Evolutionary conservation across 2,888 invertebrate species (phyloP), one percentile per base, ranked within the genome.

Genomic region (Scaptomyza tumidula): DNA sequence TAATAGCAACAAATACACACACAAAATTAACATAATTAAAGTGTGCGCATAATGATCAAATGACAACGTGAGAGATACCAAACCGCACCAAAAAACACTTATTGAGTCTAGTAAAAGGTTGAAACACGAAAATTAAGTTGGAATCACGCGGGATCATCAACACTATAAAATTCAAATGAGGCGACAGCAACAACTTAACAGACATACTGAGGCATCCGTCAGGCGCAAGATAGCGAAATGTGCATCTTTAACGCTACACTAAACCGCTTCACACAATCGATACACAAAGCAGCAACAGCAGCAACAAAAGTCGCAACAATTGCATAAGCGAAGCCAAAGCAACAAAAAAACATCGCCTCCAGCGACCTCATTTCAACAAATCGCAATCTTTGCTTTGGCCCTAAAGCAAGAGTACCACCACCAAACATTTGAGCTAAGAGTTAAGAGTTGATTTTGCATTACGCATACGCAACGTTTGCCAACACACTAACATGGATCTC

Each of bases 11-110:
- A 75, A 75, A 67, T 41, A 46, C 50, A 33, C 9, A 29, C 6
- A 63, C 35, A 63, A 71, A 66, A 80, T 88, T 82, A 82, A 54
- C 84, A 85, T 85, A 85, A 85, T 87, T 80, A 79, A 73, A 80
- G 59, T 64, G 73, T 74, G 73, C 78, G 58, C 78, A 72, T 76
- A 76, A 71, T 76, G 71, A 75, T 69, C 64, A 70, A 81, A 80
- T 78, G 80, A 74, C 78, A 80, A 75, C 49, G 60, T n/a, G 6
- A 61, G 19, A 19, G 19, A 19, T 19, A 63, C 62, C 52, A 46
- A 71, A 60, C 48, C 29, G 35, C 65, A 10, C 3, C 33, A 55
- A 55, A 59, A 59, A 50, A 50, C 58, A 70, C 63, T 69, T 70
- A 67, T 67, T 74, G 44, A 64, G 60, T 64, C 52, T 13, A 53